Evolutionary conservation across 2,797 vertebrate species (phyloP).

Genomic region (Mormyrus proboscirostris): DNA sequence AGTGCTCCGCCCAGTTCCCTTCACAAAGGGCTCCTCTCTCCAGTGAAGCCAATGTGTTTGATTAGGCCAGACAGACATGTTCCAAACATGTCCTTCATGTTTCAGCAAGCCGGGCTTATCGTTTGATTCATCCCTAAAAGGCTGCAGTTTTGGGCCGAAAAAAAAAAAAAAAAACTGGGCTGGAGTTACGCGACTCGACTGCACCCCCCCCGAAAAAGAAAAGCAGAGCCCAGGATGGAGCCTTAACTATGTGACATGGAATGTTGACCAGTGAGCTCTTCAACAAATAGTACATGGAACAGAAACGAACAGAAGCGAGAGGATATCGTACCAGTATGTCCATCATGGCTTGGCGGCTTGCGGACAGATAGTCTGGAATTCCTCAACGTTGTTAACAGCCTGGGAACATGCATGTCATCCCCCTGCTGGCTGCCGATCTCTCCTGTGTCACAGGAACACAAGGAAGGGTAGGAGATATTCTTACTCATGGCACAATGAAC

Average conservation of each 20-base stretch:
- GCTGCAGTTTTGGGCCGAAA: neutral
- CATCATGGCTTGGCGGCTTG: constrained; percentile 57
- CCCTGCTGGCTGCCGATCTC: constrained; percentile 41
- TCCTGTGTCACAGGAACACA: constrained; percentile 35
- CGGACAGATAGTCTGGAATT: constrained; percentile 55
- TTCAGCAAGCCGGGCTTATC: neutral
- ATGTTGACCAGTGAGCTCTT: neutral
- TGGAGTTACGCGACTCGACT: neutral
- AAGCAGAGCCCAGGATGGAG: neutral
- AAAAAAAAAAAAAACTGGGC: neutral
- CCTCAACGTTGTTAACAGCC: constrained; percentile 62
- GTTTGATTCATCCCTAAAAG: neutral
- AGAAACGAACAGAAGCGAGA: constrained; percentile 21
- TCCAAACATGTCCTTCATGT: neutral
- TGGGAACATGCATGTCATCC: constrained; percentile 54
- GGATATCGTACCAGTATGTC: constrained; percentile 62
- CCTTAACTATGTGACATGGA: neutral
- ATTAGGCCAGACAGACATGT: neutral
- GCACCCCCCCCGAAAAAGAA: neutral
- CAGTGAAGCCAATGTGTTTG: neutral
- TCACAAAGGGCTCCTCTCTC: neutral
- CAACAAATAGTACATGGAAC: neutral
- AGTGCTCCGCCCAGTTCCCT: neutral
- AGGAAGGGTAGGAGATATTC: constrained; percentile 22
- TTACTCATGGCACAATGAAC: neutral